Conservation (phyloP, 2,888 invertebrate species). For the Sarcophaga carnaria region DNA sequence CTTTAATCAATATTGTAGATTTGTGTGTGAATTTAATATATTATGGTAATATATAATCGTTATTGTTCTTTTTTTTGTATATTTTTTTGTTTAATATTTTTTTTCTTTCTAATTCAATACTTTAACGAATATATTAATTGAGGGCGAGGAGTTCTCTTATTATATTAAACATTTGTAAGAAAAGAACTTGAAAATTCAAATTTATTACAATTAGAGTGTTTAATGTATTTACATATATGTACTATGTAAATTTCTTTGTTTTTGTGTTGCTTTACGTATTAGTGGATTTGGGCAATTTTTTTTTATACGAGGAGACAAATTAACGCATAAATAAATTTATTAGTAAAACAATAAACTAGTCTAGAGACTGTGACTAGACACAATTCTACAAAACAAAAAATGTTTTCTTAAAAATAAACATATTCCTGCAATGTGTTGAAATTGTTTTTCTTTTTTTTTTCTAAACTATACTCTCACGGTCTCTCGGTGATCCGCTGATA, state of each 20-base stretch:
- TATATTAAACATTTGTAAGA: too few relatives aligned
- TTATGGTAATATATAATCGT: too few relatives aligned
- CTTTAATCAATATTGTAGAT: too few relatives aligned
- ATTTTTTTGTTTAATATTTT: neutral
- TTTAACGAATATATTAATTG: neutral
- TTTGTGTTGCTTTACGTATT: too few relatives aligned
- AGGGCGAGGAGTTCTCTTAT: too few relatives aligned
- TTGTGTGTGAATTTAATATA: too few relatives aligned
- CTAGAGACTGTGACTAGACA: conserved; percentile 80
- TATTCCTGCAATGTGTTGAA: conserved; percentile 47
- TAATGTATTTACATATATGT: too few relatives aligned
- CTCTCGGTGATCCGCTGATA: conserved; percentile 76
- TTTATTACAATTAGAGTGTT: too few relatives aligned
- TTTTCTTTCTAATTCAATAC: neutral
- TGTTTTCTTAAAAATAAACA: conserved; percentile 32
- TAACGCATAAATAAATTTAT: conserved; percentile 62
- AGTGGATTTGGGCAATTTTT: neutral
- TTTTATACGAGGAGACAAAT: conserved; percentile 26
- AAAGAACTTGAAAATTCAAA: too few relatives aligned
- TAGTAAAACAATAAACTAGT: conserved; percentile 76
- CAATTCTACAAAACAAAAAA: conserved; percentile 68
- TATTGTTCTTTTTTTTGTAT: neutral
- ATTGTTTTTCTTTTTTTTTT: conserved; percentile 2
- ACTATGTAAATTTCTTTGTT: too few relatives aligned
- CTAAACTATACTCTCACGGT: conserved; percentile 82